A percentile compares a stretch with the other conserved stretches of the same genome.
phyloP scores from a whole-genome alignment of 2,888 invertebrate species.

The Desoria tigrina region DNA sequence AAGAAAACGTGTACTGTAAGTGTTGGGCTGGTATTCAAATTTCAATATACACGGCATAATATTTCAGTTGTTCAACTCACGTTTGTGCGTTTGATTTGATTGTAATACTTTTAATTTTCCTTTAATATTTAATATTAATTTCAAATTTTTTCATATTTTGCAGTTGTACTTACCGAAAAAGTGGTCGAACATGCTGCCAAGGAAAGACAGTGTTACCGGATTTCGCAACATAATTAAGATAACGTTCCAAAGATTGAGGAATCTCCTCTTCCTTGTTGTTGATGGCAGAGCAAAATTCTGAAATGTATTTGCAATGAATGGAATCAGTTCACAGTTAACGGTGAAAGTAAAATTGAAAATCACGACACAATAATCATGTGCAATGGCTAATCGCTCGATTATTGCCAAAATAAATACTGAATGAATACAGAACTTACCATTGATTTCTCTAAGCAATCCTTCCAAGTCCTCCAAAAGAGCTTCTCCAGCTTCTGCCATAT shows the following conservation, averaged over 20 bases:
- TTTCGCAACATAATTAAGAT: constrained; percentile 84
- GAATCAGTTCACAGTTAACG: not conserved
- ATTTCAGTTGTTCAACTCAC: too few species aligned
- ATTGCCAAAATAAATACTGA: too few species aligned
- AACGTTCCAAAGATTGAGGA: constrained; percentile 84
- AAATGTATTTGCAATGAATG: too few species aligned
- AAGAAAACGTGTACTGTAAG: too few species aligned
- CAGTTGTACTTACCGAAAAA: constrained; percentile 63
- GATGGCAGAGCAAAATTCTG: constrained; percentile 50
- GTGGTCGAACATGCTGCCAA: constrained; percentile 82
- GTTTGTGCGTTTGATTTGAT: too few species aligned
- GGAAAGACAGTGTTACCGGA: constrained; percentile 93
- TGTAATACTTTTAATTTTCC: too few species aligned
- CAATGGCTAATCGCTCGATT: too few species aligned
- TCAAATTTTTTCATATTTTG: not conserved
- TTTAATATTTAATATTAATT: not conserved
- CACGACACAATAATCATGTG: too few species aligned
- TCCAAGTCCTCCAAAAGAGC: constrained; percentile 48
- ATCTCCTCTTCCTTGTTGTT: constrained; percentile 68
- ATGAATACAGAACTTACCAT: constrained; percentile 32
- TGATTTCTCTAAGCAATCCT: constrained; percentile 47
- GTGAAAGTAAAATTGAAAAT: not conserved
- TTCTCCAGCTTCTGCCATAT: constrained; percentile 38
- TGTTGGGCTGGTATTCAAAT: too few species aligned
- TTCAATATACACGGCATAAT: too few species aligned